Base-by-base conservation (phyloP, 1,140 invertebrate species). In the Laodelphax striatellus region DNA sequence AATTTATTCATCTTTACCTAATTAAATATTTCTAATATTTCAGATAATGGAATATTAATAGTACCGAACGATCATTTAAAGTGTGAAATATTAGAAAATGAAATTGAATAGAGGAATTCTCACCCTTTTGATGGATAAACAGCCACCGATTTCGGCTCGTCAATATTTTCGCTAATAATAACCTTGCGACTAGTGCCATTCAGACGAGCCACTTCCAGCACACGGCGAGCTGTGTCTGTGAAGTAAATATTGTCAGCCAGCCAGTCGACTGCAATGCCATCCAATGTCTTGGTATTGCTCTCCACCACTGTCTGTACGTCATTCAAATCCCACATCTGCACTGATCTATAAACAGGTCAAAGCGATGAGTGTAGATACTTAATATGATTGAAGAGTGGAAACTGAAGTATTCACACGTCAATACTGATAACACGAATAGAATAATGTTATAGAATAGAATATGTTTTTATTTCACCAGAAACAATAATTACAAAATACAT, bases 261-360 rank as follows among this genome's bases (percentile, higher is more conserved):
- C 89, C 90, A 94, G 71, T 95, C 92, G 0, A 94, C 80, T 0
- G 87, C 88, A 31, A 95, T 72, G 38, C 89, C 87, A 76, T 98
- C 94, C 0, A 92, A 90, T 10, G 34, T 50, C 17, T 61, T 66
- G 11, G 63, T 17, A 41, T 67, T 67, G 9, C 69, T 92, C 87
- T 5, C 88, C 86, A 86, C 72, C 16, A 90, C 74, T 0, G 78
- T 77, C 63, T 76, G 80, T 9, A 79, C 77, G 57, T 85, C 77
- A 1, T 78, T 79, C 61, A 83, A 76, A 63, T 86, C 80, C 28
- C 79, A 67, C 77, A 88, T 85, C 64, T 82, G 83, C 1, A 89
- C 79, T 38, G 80, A 77, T 63, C 82, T 81, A 60, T 31, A 73
- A 75, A 65, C 63, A 58, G 44, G 62, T 19, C 57, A 58, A 38